Evolutionary conservation across 2,888 invertebrate genomes (phyloP).

Genomic region (Drosophila nr. perissopoda): DNA sequence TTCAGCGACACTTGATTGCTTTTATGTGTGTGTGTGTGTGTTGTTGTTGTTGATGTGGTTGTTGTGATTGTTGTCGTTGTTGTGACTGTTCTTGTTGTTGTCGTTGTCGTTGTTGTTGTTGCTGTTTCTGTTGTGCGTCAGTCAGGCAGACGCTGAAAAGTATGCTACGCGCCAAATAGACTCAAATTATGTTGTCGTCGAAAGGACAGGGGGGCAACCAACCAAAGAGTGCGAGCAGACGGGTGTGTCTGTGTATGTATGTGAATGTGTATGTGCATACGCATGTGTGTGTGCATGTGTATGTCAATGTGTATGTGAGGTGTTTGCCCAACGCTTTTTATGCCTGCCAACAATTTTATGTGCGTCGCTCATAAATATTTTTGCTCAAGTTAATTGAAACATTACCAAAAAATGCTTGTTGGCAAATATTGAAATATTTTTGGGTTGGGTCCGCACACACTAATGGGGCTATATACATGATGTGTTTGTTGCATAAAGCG

Average conservation of each 20-base stretch:
- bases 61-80: background rate
- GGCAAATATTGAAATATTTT: constrained; percentile 69
- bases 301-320: constrained; percentile 7
- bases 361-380: constrained; percentile 70
- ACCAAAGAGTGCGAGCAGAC: constrained; percentile 4
- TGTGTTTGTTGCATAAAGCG: constrained; percentile 38
- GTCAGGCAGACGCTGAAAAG: constrained; percentile 55
- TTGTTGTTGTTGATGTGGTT: background rate
- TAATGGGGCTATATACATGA: constrained; percentile 26
- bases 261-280: background rate
- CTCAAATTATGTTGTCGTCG: constrained; percentile 68
- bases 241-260: background rate
- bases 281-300: constrained; percentile 4
- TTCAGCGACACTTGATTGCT: constrained; percentile 73
- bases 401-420: constrained; percentile 71
- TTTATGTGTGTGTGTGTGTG: constrained; percentile 30
- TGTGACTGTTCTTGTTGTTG: background rate
- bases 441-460: constrained; percentile 8
- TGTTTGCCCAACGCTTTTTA: constrained; percentile 62
- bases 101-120: constrained; percentile 1
- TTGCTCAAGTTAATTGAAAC: constrained; percentile 77
- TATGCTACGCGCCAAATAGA: constrained; percentile 69
- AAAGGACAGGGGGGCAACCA: background rate
- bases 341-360: constrained; percentile 58
- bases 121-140: constrained; percentile 34